Evolutionary conservation across 2,888 invertebrate genomes (phyloP).

Genomic region (Agrotis puta): DNA sequence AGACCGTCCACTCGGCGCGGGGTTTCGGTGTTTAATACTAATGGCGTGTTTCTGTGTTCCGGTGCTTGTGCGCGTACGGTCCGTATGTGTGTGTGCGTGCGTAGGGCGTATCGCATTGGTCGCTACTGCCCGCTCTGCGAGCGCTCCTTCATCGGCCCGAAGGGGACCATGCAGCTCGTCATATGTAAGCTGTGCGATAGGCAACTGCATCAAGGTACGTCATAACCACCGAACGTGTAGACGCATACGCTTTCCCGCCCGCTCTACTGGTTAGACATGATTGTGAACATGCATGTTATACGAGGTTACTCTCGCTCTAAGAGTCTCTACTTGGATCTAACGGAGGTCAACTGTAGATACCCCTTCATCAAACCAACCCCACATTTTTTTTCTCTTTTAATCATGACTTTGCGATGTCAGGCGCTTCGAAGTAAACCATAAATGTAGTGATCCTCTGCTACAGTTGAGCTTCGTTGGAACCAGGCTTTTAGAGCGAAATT

Average conservation of each 20-base stretch:
- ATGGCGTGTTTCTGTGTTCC: conserved; percentile 91
- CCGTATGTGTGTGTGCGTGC: conserved; percentile 87
- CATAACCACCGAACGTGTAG: conserved; percentile 75
- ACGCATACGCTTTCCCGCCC: conserved; percentile 66
- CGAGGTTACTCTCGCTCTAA: conserved; percentile 15
- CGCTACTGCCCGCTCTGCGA: conserved; percentile 94
- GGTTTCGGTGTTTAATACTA: conserved; percentile 81
- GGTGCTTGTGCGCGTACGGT: conserved; percentile 88
- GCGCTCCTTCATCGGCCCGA: conserved; percentile 93
- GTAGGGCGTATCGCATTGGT: conserved; percentile 93
- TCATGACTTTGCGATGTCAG: not conserved
- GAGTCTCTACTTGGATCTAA: conserved; percentile 1
- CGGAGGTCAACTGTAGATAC: conserved; percentile 22
- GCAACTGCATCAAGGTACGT: conserved; percentile 91
- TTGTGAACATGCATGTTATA: conserved; percentile 41
- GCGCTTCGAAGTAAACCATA: not conserved
- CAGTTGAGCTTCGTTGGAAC: conserved; percentile 34
- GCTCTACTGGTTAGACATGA: conserved; percentile 56
- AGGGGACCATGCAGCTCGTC: conserved; percentile 93
- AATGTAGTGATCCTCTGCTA: not conserved
- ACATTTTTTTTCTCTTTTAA: not conserved
- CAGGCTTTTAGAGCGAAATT: conserved; percentile 18
- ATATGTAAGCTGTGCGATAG: conserved; percentile 91
- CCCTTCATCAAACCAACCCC: not conserved
- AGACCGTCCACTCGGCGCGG: conserved; percentile 64